Base-by-base conservation (phyloP, 2,797 vertebrate genomes). In the Falco naumanni region DNA sequence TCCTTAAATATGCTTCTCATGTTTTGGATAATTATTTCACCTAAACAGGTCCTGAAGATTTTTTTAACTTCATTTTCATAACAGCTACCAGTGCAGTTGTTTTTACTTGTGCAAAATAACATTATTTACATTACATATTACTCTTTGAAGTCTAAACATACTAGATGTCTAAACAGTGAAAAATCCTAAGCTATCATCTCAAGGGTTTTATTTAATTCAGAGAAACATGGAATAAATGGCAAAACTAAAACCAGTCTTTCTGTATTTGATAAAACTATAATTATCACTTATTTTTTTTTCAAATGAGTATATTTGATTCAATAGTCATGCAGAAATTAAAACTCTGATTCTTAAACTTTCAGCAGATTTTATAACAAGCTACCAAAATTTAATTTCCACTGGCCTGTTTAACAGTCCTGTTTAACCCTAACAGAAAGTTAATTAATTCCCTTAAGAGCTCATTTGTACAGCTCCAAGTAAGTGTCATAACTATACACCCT, bases 361-460 rank as follows among this genome's bases (percentile, higher is more conserved):
- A 10, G 34, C 10, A 95, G 71, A 48, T 95, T 96, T 90, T 79
- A 31, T 65, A 86, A 90, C 63, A 60, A 95, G 51, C n/a, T 91
- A 86, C 77, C 45, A 64, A 81, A 92, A 84, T 24, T 64, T 93
- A 54, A 96, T 96, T 94, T 96, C 60, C 57, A 78, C 26, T 70
- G 48, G 50, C 79, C 89, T 12, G 51, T 83, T 95, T 91, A 78
- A 71, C n/a, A 77, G 50, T 64, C 31, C 72, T 50, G 29, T 82
- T 96, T 96, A 97, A 96, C 89, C 69, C 63, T 79, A 90, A 76
- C 28, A 70, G 81, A 59, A 94, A 88, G 61, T 70, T 96, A 96
- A 91, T 96, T 84, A 76, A 94, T 92, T 95, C 64, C 16, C 84
- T 87, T 87, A 89, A 88, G 53, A 94, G 25, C 60, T 93, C 74